Base-by-base conservation (phyloP, 2,113 vertebrate genomes). In the Hippocampus barbouri region DNA sequence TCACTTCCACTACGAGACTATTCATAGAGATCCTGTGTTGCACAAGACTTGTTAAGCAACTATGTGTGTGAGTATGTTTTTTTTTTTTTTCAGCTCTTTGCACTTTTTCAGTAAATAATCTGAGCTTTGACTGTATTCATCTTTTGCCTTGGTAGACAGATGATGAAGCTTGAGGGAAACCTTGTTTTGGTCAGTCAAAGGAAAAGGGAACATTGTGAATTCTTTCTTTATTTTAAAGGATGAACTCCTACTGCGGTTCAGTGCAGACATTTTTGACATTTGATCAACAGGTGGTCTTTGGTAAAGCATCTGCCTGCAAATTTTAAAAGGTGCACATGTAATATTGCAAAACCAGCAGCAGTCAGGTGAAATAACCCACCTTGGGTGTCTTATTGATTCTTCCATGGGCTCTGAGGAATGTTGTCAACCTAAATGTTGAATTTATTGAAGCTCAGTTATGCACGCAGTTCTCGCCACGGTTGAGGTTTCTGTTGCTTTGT, bases 21-120 rank as follows among this genome's bases (percentile, higher is more conserved):
- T 86, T 85, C 79, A 84, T 86, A 85, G 87, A 90, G 80, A 87
- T 90, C 85, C 87, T 88, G 88, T 86, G 73, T 91, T 90, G 78
- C 82, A 81, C 88, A 91, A 91, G 83, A 47, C 47, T 69, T 66
- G 83, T 89, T 83, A 82, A 80, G 86, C 85, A 89, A 90, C 69
- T 47, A 57, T 23, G 53, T 23, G 21, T 56, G 53, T 57, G 23
- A 7, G 21, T 54, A 21, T 9, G 63, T 27, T 20, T 62, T 27
- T 74, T 73, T 75, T 25, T 25, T 25, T 30, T 78, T 53, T 59
- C 25, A 66, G 15, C 38, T 70, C 62, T 27, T 73, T 14, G 68
- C 67, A 21, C 70, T 75, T 66, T 76, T 56, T 56, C 30, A 67
- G 23, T 34, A 57, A 47, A 38, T 38, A 38, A 5, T 38, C 34